These are phyloP conservation scores for Limenitis arthemis DNA, from an alignment of 2,888 invertebrate genomes.

Conservation along the genomic window DNA sequence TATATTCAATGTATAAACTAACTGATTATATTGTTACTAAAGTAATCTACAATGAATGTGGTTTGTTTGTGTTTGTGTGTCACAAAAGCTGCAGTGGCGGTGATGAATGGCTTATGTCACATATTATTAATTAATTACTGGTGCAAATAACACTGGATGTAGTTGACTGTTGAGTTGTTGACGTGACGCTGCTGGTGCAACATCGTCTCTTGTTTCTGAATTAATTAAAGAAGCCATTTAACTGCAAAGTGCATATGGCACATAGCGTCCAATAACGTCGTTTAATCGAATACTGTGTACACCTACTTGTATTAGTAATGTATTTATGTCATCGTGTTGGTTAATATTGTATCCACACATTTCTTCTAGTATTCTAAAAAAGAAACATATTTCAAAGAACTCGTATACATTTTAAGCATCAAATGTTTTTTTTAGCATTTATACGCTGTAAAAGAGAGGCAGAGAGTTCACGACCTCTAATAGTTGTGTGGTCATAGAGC, in stretches of 20 bases:
- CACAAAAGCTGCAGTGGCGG: conserved; percentile 34
- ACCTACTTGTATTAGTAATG: not conserved
- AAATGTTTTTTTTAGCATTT: not conserved
- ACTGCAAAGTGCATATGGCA: conserved; percentile 24
- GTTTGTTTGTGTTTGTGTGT: conserved; percentile 2
- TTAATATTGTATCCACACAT: too few relatives aligned
- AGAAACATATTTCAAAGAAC: too few relatives aligned
- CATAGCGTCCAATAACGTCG: not conserved
- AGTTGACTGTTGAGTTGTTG: conserved; percentile 40
- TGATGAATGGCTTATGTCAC: conserved; percentile 54
- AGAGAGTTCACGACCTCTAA: conserved; percentile 15
- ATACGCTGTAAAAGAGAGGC: not conserved
- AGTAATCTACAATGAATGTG: not conserved
- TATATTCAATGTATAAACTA: not conserved
- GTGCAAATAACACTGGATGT: conserved; percentile 60
- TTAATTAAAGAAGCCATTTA: conserved; percentile 63
- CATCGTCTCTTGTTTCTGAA: conserved; percentile 33
- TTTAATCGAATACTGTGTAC: not conserved
- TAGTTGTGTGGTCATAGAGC: conserved; percentile 25
- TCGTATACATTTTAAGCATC: too few relatives aligned
- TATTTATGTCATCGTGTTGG: too few relatives aligned
- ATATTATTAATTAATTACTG: conserved; percentile 62
- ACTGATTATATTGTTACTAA: not conserved
- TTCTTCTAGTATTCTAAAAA: too few relatives aligned
- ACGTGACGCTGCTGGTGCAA: conserved; percentile 42